phyloP scores from a whole-genome alignment of 2,113 vertebrate species.

The Rana temporaria region DNA sequence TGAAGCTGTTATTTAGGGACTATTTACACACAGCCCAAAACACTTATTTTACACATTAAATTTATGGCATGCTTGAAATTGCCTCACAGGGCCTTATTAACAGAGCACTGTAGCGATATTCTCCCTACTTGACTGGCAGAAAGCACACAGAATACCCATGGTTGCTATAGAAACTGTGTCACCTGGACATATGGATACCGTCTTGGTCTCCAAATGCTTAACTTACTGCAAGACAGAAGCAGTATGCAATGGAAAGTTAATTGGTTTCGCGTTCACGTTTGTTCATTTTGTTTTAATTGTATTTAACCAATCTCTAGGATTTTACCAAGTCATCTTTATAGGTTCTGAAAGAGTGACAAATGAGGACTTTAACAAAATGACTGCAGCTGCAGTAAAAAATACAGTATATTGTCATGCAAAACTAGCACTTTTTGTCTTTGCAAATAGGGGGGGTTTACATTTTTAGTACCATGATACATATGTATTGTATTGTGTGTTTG shows the following conservation, averaged over 20 bases:
- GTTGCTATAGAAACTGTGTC: slow-evolving; percentile 49
- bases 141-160: slow-evolving; percentile 1
- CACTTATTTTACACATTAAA: slow-evolving; percentile 24
- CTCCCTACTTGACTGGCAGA: background rate
- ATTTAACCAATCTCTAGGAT: background rate
- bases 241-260: background rate
- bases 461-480: background rate
- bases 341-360: background rate
- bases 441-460: background rate
- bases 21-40: slow-evolving; percentile 16
- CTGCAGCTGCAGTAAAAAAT: background rate
- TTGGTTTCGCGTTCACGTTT: background rate
- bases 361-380: background rate
- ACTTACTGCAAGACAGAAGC: background rate
- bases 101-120: slow-evolving; percentile 29
- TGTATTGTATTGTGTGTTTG: background rate
- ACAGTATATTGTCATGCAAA: background rate
- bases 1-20: slow-evolving; percentile 28
- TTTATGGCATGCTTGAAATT: slow-evolving; percentile 32
- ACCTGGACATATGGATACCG: slow-evolving; percentile 30
- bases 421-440: background rate
- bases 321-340: background rate
- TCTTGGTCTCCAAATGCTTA: background rate
- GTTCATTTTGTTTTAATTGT: background rate
- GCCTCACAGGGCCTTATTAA: slow-evolving; percentile 52